Percentiles rank a stretch among this genome's conserved stretches.
These are phyloP conservation scores for Pseudomyrmex pallidus DNA, from an alignment of 1,140 invertebrate species.

Conservation along the genomic window DNA sequence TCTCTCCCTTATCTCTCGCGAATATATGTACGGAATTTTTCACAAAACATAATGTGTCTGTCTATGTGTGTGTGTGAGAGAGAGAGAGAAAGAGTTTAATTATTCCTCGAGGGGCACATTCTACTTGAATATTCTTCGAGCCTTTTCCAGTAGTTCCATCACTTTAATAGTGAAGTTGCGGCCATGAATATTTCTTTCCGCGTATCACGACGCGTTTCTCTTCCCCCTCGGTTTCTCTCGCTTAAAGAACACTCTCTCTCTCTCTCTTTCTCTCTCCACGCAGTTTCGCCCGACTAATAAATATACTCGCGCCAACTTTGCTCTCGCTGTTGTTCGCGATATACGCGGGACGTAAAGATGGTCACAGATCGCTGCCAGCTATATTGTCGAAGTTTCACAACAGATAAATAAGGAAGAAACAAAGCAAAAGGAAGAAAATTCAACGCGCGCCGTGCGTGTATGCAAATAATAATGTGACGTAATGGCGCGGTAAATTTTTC, in stretches of 20 bases:
- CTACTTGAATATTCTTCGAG: slow-evolving; percentile 7
- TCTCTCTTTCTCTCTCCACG: neutral
- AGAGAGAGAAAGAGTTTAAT: slow-evolving; percentile 14
- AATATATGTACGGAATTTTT: no score
- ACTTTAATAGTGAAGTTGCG: slow-evolving; percentile 45
- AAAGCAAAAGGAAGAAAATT: slow-evolving; percentile 1
- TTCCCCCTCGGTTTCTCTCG: neutral
- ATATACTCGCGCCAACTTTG: slow-evolving; percentile 57
- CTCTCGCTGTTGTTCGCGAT: slow-evolving; percentile 39
- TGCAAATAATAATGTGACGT: slow-evolving; percentile 21
- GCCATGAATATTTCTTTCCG: slow-evolving; percentile 40
- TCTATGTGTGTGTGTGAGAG: no score
- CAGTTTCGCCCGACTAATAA: slow-evolving; percentile 52
- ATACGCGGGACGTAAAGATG: slow-evolving; percentile 48
- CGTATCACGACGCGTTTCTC: slow-evolving; percentile 24
- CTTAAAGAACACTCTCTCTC: neutral
- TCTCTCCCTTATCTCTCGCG: neutral
- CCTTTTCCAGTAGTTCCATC: neutral
- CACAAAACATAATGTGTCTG: no score
- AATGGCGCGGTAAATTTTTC: slow-evolving; percentile 30
- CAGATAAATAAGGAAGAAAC: slow-evolving; percentile 43
- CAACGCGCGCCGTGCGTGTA: neutral
- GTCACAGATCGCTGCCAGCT: slow-evolving; percentile 52
- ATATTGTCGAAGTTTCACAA: slow-evolving; percentile 51
- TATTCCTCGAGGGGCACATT: neutral